Base-by-base conservation (phyloP, 1,140 invertebrate species). In the Nephotettix cincticeps region DNA sequence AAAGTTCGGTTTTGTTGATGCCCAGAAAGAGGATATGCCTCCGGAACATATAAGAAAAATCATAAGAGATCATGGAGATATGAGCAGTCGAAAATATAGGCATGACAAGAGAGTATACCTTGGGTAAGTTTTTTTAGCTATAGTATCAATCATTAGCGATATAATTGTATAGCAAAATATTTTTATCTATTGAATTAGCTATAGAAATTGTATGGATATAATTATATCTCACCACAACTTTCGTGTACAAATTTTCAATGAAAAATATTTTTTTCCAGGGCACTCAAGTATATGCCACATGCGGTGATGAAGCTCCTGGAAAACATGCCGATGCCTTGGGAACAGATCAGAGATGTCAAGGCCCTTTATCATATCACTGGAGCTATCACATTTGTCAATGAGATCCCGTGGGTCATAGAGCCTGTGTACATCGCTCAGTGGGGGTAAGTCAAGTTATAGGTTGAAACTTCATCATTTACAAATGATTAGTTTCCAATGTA, bases 291-390 rank as follows among this genome's bases (percentile, higher is more conserved):
- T 79, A 99, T 99, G 97, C 98, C 98, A 1, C 98, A 99, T 88
- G 98, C 98, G 25, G 97, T 99, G 0, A 91, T 99, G 84, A 99
- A 99, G 79, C 85, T 99, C 0, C 80, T 99, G 70, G 98, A 99
- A 83, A 99, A 99, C 79, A 99, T 99, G 98, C 98, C 98, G 0
- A 99, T 99, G 98, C 98, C 98, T 0, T 99, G 98, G 98, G 98
- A 99, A 83, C 98, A 99, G 83, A 99, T 99, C 73, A 84, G 98
- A 75, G 98, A 99, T 85, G 96, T 99, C 0, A 93, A 96, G 83
- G 97, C 99, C 1, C 83, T 99, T 3, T 99, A 99, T 81, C 97
- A 99, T 77, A 98, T 99, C 51, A 99, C 97, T 14, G 97, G 98
- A 72, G 98, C 98, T n/a, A 99, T 99, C 67, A 99, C 98, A 28